Conservation (phyloP, 2,113 vertebrate species). For the Herpetotheres cachinnans region DNA sequence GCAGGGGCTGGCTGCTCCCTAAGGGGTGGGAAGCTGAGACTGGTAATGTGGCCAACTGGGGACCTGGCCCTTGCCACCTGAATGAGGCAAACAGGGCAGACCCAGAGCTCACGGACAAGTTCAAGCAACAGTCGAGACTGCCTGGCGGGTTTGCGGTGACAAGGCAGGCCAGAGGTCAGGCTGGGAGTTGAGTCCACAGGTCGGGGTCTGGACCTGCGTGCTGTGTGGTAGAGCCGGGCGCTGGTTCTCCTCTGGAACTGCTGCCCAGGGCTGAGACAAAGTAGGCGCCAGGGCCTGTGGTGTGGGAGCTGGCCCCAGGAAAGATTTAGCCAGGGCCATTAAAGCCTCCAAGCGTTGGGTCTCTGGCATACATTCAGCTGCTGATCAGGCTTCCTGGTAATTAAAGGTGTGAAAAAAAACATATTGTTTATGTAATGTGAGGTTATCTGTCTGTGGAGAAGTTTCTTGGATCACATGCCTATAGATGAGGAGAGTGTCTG, state of each 20-base stretch:
- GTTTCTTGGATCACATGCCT: not conserved
- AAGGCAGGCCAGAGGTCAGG: not conserved
- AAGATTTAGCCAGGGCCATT: not conserved
- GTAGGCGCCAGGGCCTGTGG: not conserved
- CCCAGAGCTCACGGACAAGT: not conserved
- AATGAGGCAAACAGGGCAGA: not conserved
- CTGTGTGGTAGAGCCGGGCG: not conserved
- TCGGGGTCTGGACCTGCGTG: accelerated
- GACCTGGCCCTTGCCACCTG: not conserved
- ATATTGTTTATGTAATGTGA: not conserved
- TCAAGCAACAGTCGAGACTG: not conserved
- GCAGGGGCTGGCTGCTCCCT: not conserved
- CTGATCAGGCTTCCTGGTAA: not conserved
- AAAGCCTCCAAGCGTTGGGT: not conserved
- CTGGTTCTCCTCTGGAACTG: not conserved
- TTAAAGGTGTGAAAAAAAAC: not conserved
- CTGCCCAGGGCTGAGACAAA: not conserved
- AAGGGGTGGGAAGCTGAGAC: accelerated
- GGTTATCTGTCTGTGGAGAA: not conserved
- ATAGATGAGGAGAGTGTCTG: not conserved
- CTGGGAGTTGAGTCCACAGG: not conserved
- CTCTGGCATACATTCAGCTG: not conserved
- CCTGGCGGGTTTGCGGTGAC: not conserved
- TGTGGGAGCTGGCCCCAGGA: not conserved
- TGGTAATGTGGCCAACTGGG: accelerated